These are phyloP conservation scores for Dromiciops gliroides DNA, from an alignment of 2,113 vertebrate species.

Conservation along the genomic window DNA sequence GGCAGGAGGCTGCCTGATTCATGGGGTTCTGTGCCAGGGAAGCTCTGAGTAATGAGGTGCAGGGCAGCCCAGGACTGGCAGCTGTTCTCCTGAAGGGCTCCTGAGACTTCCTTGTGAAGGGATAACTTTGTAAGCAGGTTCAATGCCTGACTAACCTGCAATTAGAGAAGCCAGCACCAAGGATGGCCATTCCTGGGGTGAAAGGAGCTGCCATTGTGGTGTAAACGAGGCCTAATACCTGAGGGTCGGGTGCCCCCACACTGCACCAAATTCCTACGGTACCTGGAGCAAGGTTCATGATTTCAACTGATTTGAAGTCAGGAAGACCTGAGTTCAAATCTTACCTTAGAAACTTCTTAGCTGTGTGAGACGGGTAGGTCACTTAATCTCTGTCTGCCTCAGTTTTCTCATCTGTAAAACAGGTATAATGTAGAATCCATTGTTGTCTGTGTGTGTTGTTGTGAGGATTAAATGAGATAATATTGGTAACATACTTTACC, in stretches of 20 bases:
- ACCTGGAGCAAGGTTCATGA: background rate
- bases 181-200: too few species aligned
- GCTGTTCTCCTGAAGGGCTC: too few species aligned
- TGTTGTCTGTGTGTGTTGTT: background rate
- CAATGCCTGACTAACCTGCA: too few species aligned
- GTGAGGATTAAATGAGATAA: background rate
- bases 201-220: too few species aligned
- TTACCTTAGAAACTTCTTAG: background rate
- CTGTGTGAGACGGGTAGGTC: background rate
- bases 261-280: background rate
- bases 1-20: too few species aligned
- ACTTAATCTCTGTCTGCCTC: background rate
- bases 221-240: too few species aligned
- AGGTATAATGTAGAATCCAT: accelerated
- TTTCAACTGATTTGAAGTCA: background rate
- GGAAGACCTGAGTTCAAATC: background rate
- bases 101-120: too few species aligned
- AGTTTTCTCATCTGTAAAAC: background rate
- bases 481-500: background rate
- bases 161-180: too few species aligned
- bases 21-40: too few species aligned
- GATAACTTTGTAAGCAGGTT: too few species aligned
- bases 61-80: too few species aligned
- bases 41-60: too few species aligned
- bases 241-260: background rate